phyloP scores from a whole-genome alignment of 2,888 invertebrate genomes.

The Galerucella nymphaeae region DNA sequence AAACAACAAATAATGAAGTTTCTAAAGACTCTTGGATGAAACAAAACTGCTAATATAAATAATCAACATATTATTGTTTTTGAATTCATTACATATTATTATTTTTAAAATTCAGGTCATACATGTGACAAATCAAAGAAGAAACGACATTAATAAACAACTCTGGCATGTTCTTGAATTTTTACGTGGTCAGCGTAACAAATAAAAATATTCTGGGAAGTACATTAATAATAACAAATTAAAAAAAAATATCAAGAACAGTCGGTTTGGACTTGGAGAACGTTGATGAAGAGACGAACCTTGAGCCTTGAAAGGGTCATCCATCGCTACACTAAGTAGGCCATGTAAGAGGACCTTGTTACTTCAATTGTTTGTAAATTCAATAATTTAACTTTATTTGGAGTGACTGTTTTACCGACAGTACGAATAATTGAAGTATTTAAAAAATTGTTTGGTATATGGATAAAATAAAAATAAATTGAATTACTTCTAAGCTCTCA shows the following conservation, averaged over 20 bases:
- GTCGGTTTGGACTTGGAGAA: conserved; percentile 26
- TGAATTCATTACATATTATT: too few species aligned
- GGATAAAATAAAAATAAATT: too few species aligned
- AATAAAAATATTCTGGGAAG: conserved; percentile 10
- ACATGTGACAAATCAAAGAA: conserved; percentile 9
- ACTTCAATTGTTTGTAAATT: conserved; percentile 48
- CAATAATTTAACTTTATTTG: conserved; percentile 20
- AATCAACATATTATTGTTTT: too few species aligned
- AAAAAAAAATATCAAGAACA: conserved; percentile 12
- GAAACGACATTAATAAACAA: conserved; percentile 32
- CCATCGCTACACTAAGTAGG: conserved; percentile 49
- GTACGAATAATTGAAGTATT: background rate
- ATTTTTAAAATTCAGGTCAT: background rate
- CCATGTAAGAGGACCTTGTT: conserved; percentile 45
- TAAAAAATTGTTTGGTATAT: background rate
- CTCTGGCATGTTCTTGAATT: conserved; percentile 40
- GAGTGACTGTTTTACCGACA: background rate
- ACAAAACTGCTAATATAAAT: too few species aligned
- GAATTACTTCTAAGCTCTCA: too few species aligned
- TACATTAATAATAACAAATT: conserved; percentile 14
- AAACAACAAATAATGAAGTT: too few species aligned
- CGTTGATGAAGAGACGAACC: conserved; percentile 17
- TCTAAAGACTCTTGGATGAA: too few species aligned
- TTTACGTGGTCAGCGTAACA: conserved; percentile 25
- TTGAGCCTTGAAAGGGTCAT: conserved; percentile 49